phyloP scores from a whole-genome alignment of 2,113 vertebrate genomes.

The Probosciger aterrimus region DNA sequence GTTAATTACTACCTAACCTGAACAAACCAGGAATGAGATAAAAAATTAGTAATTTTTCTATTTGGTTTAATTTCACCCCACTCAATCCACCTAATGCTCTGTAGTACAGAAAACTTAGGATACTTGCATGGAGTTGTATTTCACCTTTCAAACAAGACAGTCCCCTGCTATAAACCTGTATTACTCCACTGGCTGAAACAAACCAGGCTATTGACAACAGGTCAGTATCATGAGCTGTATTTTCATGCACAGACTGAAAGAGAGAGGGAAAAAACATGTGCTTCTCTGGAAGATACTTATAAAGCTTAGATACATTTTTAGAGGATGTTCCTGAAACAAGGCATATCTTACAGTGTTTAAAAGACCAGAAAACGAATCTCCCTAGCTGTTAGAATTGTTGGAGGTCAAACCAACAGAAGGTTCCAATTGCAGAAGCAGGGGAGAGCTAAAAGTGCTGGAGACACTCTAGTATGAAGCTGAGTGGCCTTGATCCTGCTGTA shows the following conservation, averaged over 20 bases:
- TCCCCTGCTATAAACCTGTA: neutral
- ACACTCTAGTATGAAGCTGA: neutral
- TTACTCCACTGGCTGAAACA: neutral
- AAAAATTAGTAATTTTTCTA: neutral
- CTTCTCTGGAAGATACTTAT: neutral
- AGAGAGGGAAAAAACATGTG: rapidly evolving
- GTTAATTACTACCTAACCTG: neutral
- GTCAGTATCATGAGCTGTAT: neutral
- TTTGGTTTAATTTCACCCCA: neutral
- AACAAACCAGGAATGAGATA: neutral
- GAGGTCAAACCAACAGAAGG: neutral
- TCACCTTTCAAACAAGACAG: neutral
- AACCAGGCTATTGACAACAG: neutral
- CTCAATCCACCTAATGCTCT: neutral
- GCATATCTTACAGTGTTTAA: neutral
- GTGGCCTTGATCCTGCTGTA: neutral
- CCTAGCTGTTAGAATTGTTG: neutral
- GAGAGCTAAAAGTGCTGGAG: neutral
- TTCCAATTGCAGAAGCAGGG: neutral
- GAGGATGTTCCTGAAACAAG: neutral
- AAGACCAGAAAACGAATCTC: neutral
- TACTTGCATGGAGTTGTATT: neutral
- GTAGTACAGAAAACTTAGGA: neutral
- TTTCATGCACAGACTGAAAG: neutral
- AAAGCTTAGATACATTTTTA: neutral